Percentiles rank a stretch among this genome's conserved stretches.
phyloP scores from a whole-genome alignment of 2,797 vertebrate species.

The Ispidina picta region DNA sequence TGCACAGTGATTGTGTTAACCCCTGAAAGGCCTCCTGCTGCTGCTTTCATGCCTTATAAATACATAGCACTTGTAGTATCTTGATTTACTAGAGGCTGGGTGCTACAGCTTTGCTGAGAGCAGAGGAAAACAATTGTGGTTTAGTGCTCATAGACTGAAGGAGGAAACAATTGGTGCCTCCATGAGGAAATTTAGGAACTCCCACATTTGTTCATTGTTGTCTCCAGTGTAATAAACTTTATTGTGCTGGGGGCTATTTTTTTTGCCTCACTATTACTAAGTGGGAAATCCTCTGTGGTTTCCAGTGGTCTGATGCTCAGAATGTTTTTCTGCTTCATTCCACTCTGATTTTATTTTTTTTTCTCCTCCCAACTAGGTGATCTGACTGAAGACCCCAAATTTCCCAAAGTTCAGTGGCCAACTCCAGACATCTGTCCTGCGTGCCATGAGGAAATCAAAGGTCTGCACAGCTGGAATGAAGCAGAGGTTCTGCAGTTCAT shows the following conservation, averaged over 20 bases:
- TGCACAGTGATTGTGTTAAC: slow-evolving; percentile 8
- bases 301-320: background rate
- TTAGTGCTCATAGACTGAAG: background rate
- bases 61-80: background rate
- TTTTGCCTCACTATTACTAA: background rate
- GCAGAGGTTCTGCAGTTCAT: slow-evolving; percentile 85
- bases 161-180: background rate
- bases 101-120: background rate
- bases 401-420: slow-evolving; percentile 92
- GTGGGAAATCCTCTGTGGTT: background rate
- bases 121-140: background rate
- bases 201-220: background rate
- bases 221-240: background rate
- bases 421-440: slow-evolving; percentile 86
- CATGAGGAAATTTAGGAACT: accelerated
- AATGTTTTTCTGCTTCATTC: background rate
- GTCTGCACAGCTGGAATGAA: slow-evolving; percentile 87
- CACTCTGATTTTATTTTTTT: background rate
- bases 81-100: background rate
- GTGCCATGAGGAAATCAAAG: slow-evolving; percentile 88
- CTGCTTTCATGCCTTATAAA: background rate
- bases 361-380: slow-evolving; percentile 78
- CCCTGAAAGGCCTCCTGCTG: background rate
- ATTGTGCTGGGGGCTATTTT: background rate
- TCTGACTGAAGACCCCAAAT: slow-evolving; percentile 89